Evolutionary conservation across 2,888 invertebrate species (phyloP), one percentile per base, ranked within the genome.

Genomic region (Troides aeacus): DNA sequence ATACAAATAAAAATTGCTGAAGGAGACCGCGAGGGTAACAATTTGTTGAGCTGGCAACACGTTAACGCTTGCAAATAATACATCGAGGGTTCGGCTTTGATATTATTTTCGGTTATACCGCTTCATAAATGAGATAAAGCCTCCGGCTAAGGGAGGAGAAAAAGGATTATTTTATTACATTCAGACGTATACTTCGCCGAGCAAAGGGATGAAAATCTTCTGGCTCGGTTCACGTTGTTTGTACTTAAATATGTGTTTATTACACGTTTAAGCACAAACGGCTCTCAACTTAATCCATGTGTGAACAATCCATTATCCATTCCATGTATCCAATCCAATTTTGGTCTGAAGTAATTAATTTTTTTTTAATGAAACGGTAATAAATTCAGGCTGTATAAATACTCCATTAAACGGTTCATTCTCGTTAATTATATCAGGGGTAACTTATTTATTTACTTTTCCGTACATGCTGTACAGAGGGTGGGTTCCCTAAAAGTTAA

Each of bases 151-250:
- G 71, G 71, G 74, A 74, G 66, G 71, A 69, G 73, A 75, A 30
- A 78, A 77, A 75, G 79, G 80, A 80, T 81, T 81, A 83, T 80
- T 79, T 77, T 81, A 82, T 81, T 81, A 81, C 80, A 76, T 77
- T 79, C 76, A 80, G 78, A 76, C 78, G 77, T 53, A 68, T 39
- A 60, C 79, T 79, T 79, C 76, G 69, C 67, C 72, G 70, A 61
- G 69, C 71, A 71, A 74, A 72, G 61, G 69, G 66, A 67, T 60
- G 62, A 71, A 73, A 70, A 73, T 72, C 63, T 68, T 62, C 39
- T 39, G 39, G 39, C 39, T 39, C 39, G 39, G 39, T 10, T 39
- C 39, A 39, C 39, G 39, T 39, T 39, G 39, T 39, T 39, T 39
- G 39, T 39, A 39, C 10, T 39, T 39, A 39, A 39, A 68, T 70